Percentiles rank a stretch among this genome's conserved stretches.
phyloP scores from a whole-genome alignment of 2,888 invertebrate species.

The Elysia crispata region DNA sequence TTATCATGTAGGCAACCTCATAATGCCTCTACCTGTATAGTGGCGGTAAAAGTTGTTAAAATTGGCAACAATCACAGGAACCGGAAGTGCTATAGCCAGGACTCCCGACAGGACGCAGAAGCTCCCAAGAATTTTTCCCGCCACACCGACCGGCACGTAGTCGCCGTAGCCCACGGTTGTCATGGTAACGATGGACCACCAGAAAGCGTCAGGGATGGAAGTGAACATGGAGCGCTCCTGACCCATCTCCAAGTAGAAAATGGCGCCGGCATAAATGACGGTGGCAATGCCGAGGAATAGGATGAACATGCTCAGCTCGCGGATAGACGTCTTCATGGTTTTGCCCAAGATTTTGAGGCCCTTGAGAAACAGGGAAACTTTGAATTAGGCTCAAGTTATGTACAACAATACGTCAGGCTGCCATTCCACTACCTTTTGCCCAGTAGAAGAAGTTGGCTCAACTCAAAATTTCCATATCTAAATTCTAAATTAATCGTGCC shows the following conservation, averaged over 20 bases:
- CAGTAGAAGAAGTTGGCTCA: too few relatives aligned
- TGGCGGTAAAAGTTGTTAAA: conserved; percentile 78
- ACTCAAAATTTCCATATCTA: too few relatives aligned
- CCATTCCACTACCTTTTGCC: too few relatives aligned
- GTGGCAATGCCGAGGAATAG: conserved; percentile 75
- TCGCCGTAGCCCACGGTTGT: conserved; percentile 77
- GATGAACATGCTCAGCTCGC: conserved; percentile 74
- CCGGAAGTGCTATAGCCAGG: conserved; percentile 78
- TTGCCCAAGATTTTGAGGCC: conserved; percentile 75
- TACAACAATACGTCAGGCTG: too few relatives aligned
- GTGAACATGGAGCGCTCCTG: conserved; percentile 64
- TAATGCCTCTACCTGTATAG: conserved; percentile 64
- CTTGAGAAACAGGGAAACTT: too few relatives aligned
- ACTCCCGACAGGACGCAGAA: conserved; percentile 78
- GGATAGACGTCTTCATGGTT: conserved; percentile 72
- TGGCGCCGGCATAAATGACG: conserved; percentile 74
- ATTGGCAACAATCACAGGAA: conserved; percentile 79
- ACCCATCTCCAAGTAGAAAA: conserved; percentile 74
- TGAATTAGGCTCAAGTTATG: too few relatives aligned
- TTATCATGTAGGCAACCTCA: too few relatives aligned
- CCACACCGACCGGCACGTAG: conserved; percentile 75
- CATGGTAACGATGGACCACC: conserved; percentile 77
- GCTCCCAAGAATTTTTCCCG: conserved; percentile 78
- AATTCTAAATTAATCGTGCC: too few relatives aligned
- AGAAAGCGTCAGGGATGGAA: conserved; percentile 76